phyloP scores from a whole-genome alignment of 2,888 invertebrate species.

The Monoplex corrugatus region DNA sequence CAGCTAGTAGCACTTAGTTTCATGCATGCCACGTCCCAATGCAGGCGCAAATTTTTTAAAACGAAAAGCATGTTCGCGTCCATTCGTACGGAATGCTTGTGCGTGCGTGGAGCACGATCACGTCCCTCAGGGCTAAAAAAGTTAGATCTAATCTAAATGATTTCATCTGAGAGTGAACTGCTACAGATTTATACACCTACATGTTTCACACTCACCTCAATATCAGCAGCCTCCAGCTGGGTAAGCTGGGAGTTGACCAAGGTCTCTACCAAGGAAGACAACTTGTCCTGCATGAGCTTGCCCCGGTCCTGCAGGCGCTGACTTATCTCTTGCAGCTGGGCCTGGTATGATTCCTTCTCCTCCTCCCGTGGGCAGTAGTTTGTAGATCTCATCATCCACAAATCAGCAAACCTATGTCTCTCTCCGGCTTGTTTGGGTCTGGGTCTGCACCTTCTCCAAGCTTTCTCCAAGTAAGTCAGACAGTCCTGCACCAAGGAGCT shows the following conservation, averaged over 20 bases:
- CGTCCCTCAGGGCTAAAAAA: no score
- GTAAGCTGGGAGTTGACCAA: slow-evolving; percentile 59
- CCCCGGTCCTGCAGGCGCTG: slow-evolving; percentile 44
- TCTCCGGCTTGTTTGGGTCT: slow-evolving; percentile 66
- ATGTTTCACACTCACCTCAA: slow-evolving; percentile 37
- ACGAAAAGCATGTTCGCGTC: no score
- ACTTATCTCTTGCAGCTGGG: slow-evolving; percentile 51
- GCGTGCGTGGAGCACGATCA: no score
- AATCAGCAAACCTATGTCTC: slow-evolving; percentile 68
- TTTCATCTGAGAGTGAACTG: no score
- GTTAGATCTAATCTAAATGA: no score
- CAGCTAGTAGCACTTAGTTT: no score
- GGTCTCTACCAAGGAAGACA: slow-evolving; percentile 50
- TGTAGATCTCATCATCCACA: slow-evolving; percentile 70
- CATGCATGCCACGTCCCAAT: no score
- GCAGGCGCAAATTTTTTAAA: no score
- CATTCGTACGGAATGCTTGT: no score
- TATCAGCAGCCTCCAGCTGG: slow-evolving; percentile 62
- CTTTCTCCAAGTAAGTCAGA: slow-evolving; percentile 62
- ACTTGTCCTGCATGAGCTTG: slow-evolving; percentile 33
- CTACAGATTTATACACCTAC: not conserved
- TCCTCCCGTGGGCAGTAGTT: slow-evolving; percentile 66
- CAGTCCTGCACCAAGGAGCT: slow-evolving; percentile 60
- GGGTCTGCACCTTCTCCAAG: slow-evolving; percentile 65
- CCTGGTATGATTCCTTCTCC: slow-evolving; percentile 71